Conservation (phyloP, 2,797 vertebrate species). For the Liasis olivaceus region DNA sequence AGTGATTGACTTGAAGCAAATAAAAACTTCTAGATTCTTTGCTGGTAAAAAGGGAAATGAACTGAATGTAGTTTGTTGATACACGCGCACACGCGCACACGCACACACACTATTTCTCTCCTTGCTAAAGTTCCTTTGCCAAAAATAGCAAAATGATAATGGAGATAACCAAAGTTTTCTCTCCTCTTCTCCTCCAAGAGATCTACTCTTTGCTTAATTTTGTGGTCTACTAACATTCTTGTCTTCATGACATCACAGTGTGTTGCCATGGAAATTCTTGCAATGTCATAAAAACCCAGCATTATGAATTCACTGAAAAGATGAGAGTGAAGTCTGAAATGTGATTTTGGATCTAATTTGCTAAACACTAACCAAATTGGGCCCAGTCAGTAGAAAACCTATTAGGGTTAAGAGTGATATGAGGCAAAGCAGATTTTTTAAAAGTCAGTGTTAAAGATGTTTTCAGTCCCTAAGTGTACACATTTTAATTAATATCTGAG, state of each 20-base stretch:
- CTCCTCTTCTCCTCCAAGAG: background rate
- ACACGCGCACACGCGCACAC: no score
- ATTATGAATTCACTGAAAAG: conserved; percentile 24
- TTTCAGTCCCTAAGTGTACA: background rate
- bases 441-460: background rate
- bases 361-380: conserved; percentile 36
- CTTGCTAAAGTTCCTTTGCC: no score
- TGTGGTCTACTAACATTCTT: conserved; percentile 33
- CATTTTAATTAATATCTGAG: background rate
- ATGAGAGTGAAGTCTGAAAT: conserved; percentile 35
- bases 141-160: no score
- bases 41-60: background rate
- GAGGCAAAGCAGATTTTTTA: conserved; percentile 23
- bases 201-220: conserved; percentile 27
- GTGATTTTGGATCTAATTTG: conserved; percentile 30
- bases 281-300: conserved; percentile 45
- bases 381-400: conserved; percentile 20
- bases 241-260: conserved; percentile 27
- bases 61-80: background rate
- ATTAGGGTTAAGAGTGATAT: conserved; percentile 24
- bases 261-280: conserved; percentile 35
- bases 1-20: background rate
- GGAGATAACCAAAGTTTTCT: no score
- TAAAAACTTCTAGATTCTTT: background rate
- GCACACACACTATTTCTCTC: no score